A percentile compares a stretch with the other conserved stretches of the same genome.
phyloP scores from a whole-genome alignment of 2,113 vertebrate species.

The Microcebus lehilahytsara region DNA sequence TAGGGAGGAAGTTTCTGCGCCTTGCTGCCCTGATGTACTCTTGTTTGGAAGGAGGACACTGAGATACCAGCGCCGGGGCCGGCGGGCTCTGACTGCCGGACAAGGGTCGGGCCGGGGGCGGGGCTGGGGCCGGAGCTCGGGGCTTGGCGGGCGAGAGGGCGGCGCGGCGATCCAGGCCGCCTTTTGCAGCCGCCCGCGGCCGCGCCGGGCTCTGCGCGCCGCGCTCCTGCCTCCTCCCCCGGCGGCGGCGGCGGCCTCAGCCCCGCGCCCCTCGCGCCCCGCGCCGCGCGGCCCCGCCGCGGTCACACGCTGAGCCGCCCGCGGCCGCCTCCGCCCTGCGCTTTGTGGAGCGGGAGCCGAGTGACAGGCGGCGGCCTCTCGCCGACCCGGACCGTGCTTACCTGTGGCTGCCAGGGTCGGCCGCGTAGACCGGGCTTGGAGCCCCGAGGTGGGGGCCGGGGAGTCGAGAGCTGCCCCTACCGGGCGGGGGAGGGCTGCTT shows the following conservation, averaged over 20 bases:
- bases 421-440: not conserved
- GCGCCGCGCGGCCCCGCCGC: constrained; percentile 76
- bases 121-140: not conserved
- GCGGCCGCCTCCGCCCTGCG: constrained; percentile 82
- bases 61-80: not conserved
- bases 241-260: constrained; percentile 43
- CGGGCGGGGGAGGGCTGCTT: not conserved
- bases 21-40: not conserved
- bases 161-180: constrained; percentile 86
- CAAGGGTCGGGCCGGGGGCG: not conserved
- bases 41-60: not conserved
- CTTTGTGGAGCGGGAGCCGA: constrained; percentile 92
- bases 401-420: constrained; percentile 73
- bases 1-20: constrained; percentile 58
- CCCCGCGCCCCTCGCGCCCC: constrained; percentile 77
- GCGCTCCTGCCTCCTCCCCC: constrained; percentile 65
- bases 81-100: not conserved
- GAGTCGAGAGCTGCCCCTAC: not conserved
- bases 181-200: constrained; percentile 88
- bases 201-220: constrained; percentile 55
- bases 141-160: not conserved
- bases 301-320: constrained; percentile 91
- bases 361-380: constrained; percentile 85
- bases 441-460: constrained; percentile 21
- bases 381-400: constrained; percentile 79